Evolutionary conservation across 2,797 vertebrate genomes (phyloP), one percentile per base, ranked within the genome.

Genomic region (Tapera naevia): DNA sequence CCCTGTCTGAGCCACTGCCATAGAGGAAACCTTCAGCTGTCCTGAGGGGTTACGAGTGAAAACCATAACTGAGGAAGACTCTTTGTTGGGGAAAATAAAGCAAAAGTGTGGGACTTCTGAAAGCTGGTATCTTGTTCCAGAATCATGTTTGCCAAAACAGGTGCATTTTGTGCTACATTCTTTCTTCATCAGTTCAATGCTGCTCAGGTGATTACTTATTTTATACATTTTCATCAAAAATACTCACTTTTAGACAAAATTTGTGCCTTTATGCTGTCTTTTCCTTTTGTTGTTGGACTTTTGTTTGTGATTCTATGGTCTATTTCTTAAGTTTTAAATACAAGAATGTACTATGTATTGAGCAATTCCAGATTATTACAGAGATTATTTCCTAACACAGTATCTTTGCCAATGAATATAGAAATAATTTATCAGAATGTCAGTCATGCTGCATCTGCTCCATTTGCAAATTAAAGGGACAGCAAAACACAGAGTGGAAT

Each of bases 391-490:
- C 35, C 32, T 80, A 69, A 90, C 25, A 75, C 94, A 86, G 72
- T n/a, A 70, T 57, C 60, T 79, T 88, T 93, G 88, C 54, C 11
- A 84, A 70, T 62, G 24, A 92, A 93, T 69, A 88, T 27, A 95
- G 54, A 89, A 94, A 91, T 79, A 75, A 91, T 57, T 82, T 78
- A 50, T 82, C 70, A 86, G 53, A 87, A 89, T 5, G 22, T 73
- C 60, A 95, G 19, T 66, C 90, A 87, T 86, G 61, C 58, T 94
- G 57, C 91, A 74, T 80, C 61, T 76, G 54, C 74, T 94, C 91
- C 48, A 69, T 92, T 95, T 93, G 88, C 43, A 94, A 72, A 91
- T 74, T 28, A 90, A 79, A 94, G 13, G 43, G n/a, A 75, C 15
- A 83, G 39, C 41, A 61, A 86, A 94, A 75, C 24, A 66, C 25